phyloP scores from a whole-genome alignment of 2,888 invertebrate genomes.

The Pristionchus japonicus region DNA sequence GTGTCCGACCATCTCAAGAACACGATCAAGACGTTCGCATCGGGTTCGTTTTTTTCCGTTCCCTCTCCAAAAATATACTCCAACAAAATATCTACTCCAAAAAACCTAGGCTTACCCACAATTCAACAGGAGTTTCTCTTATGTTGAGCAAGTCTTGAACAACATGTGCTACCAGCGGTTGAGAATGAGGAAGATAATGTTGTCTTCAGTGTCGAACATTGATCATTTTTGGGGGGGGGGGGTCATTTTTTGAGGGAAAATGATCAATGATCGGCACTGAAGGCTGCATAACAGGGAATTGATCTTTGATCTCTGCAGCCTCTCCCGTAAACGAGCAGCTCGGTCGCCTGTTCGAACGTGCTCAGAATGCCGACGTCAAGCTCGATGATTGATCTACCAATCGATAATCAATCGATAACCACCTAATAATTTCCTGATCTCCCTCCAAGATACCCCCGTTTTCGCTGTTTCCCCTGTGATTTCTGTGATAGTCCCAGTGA shows the following conservation, averaged over 20 bases:
- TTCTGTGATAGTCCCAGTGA: background rate
- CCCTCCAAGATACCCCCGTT: background rate
- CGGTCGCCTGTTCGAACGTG: conserved; percentile 61
- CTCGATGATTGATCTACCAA: background rate
- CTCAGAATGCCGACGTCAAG: conserved; percentile 47
- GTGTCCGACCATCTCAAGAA: conserved; percentile 68
- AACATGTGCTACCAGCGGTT: too few species aligned
- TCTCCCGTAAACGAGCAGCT: conserved; percentile 65
- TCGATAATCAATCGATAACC: background rate
- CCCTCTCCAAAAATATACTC: too few species aligned
- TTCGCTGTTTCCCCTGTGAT: background rate
- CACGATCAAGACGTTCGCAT: conserved; percentile 68
- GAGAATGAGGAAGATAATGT: too few species aligned
- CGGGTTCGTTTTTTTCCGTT: conserved; percentile 53
- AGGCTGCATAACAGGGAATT: background rate
- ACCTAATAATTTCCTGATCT: conserved; percentile 10
- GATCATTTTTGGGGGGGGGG: too few species aligned
- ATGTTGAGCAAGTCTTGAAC: too few species aligned
- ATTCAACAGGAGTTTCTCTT: too few species aligned
- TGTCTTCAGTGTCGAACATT: too few species aligned
- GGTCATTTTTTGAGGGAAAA: too few species aligned
- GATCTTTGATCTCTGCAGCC: conserved; percentile 26
- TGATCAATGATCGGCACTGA: background rate
- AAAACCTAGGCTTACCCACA: too few species aligned
- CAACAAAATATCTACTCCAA: too few species aligned